Evolutionary conservation across 2,888 invertebrate species (phyloP).

Genomic region (Rhagium mordax): DNA sequence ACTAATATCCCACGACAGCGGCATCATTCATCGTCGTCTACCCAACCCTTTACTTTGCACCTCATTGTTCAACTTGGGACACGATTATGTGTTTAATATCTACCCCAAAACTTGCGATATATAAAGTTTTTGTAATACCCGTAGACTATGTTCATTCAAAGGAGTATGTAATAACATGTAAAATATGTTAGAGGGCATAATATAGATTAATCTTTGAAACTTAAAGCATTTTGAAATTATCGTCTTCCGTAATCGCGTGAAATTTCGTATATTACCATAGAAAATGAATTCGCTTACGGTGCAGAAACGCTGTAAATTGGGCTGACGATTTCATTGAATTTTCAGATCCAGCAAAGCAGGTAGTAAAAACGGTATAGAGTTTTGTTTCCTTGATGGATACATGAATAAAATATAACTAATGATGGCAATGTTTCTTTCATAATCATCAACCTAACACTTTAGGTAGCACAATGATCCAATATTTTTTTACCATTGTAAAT

Average conservation of each 20-base stretch:
- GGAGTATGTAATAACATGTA: slow-evolving; percentile 26
- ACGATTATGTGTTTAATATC: slow-evolving; percentile 25
- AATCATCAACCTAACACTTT: no score
- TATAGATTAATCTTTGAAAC: slow-evolving; percentile 28
- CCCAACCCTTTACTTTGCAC: slow-evolving; percentile 32
- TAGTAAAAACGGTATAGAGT: background rate
- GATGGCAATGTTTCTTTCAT: no score
- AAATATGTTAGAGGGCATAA: slow-evolving; percentile 25
- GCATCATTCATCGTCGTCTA: slow-evolving; percentile 28
- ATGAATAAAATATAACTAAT: no score
- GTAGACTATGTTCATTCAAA: slow-evolving; percentile 18
- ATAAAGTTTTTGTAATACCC: slow-evolving; percentile 30
- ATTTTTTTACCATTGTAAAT: no score
- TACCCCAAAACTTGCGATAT: slow-evolving; percentile 24
- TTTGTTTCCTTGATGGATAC: no score
- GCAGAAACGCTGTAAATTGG: background rate
- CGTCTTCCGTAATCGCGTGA: slow-evolving; percentile 7
- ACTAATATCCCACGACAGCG: slow-evolving; percentile 15
- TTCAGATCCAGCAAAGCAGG: background rate
- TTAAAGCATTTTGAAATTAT: slow-evolving; percentile 19
- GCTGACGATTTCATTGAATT: background rate
- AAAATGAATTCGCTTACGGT: slow-evolving; percentile 14
- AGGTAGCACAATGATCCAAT: no score
- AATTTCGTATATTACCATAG: slow-evolving; percentile 19
- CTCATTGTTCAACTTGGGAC: slow-evolving; percentile 32